phyloP scores from a whole-genome alignment of 2,888 invertebrate species.

The Tachina fera region DNA sequence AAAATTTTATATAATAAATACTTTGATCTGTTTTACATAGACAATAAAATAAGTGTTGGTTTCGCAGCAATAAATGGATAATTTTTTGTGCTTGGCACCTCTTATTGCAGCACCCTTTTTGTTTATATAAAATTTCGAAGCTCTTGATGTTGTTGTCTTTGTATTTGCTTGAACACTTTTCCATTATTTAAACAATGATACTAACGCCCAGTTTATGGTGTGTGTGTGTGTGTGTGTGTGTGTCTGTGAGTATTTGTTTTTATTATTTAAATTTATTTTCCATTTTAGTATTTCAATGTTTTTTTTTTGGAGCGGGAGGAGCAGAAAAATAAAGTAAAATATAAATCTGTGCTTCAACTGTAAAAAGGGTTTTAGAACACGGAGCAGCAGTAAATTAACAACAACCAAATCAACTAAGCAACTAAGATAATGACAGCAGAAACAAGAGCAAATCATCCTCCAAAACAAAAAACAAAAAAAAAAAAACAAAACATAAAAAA shows the following conservation, averaged over 20 bases:
- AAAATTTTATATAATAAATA: no score
- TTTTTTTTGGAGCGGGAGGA: not conserved
- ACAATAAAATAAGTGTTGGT: no score
- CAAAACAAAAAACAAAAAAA: not conserved
- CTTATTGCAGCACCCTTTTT: not conserved
- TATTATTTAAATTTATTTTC: constrained; percentile 57
- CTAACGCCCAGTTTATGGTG: constrained; percentile 52
- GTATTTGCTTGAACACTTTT: constrained; percentile 33
- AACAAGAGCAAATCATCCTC: constrained; percentile 21
- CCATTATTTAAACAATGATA: constrained; percentile 50
- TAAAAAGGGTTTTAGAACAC: constrained; percentile 6
- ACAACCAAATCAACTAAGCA: not conserved
- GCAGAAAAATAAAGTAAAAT: constrained; percentile 9
- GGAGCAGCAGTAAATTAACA: constrained; percentile 45
- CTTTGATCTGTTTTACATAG: no score
- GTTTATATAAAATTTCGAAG: constrained; percentile 21
- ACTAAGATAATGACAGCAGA: constrained; percentile 6
- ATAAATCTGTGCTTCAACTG: constrained; percentile 17
- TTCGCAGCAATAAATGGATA: no score
- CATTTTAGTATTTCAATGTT: constrained; percentile 9
- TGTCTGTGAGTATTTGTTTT: not conserved
- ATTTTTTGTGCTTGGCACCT: not conserved
- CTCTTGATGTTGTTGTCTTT: constrained; percentile 55
- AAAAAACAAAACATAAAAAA: constrained; percentile 35
- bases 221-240: not conserved